A percentile compares a stretch with the other conserved stretches of the same genome.
phyloP scores from a whole-genome alignment of 1,140 invertebrate genomes.

The Pygmarrhopalites habei region DNA sequence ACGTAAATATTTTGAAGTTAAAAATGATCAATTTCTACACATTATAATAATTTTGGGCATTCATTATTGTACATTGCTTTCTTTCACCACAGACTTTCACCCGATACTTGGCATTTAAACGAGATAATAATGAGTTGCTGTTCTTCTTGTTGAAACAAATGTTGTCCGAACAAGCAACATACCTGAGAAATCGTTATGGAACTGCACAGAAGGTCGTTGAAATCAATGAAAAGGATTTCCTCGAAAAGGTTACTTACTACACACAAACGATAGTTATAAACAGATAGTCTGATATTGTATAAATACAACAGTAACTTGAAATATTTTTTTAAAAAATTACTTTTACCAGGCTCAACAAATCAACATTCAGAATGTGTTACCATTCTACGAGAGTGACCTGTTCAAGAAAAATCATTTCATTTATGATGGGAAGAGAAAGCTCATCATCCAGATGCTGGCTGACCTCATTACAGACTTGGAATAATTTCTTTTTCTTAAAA shows the following conservation, averaged over 20 bases:
- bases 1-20: constrained; percentile 36
- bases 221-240: constrained; percentile 83
- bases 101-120: constrained; percentile 85
- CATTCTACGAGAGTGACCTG: constrained; percentile 86
- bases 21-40: not conserved
- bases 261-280: too few species aligned
- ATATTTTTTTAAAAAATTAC: not conserved
- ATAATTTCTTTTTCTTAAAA: not conserved
- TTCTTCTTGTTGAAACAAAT: constrained; percentile 93
- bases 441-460: constrained; percentile 72
- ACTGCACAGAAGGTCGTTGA: constrained; percentile 68
- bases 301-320: not conserved
- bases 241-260: constrained; percentile 76
- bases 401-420: constrained; percentile 85
- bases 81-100: constrained; percentile 67
- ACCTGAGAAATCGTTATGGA: constrained; percentile 72
- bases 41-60: too few species aligned
- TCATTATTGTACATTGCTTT: not conserved
- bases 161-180: constrained; percentile 81
- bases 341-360: constrained; percentile 68
- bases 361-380: constrained; percentile 77
- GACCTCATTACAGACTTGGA: constrained; percentile 23
- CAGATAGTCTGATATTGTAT: not conserved
- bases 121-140: constrained; percentile 91
- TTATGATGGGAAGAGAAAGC: constrained; percentile 73